Evolutionary conservation across 2,113 vertebrate species (phyloP).

Genomic region (Phalacrocorax carbo): DNA sequence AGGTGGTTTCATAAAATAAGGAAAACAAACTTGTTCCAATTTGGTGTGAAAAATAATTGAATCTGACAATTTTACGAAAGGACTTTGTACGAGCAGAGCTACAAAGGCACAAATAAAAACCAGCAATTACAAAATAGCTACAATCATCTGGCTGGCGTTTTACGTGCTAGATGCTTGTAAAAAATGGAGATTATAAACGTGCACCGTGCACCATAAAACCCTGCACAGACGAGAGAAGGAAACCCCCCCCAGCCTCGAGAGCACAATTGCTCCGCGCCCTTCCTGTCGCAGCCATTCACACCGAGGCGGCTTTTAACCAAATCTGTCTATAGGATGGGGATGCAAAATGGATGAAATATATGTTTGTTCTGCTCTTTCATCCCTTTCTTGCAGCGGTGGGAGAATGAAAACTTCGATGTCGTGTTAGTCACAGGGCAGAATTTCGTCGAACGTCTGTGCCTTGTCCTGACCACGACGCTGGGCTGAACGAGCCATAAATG

Average conservation of each 20-base stretch:
- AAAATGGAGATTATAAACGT: not conserved
- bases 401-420: not conserved
- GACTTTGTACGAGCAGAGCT: not conserved
- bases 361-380: not conserved
- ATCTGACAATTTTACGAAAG: not conserved
- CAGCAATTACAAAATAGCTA: not conserved
- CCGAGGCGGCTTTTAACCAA: not conserved
- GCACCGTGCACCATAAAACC: not conserved
- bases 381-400: accelerated
- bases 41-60: slow-evolving; percentile 8
- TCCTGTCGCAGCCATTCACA: not conserved
- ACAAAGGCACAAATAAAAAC: not conserved
- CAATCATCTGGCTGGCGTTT: not conserved
- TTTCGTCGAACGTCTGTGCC: not conserved
- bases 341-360: not conserved
- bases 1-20: slow-evolving; percentile 1
- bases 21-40: not conserved
- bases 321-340: not conserved
- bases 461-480: not conserved
- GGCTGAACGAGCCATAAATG: not conserved
- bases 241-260: not conserved
- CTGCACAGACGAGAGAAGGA: not conserved
- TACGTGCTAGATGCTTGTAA: not conserved
- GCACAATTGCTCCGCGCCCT: not conserved
- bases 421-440: not conserved